Evolutionary conservation across 2,797 vertebrate species (phyloP).

Genomic region (Semotilus atromaculatus): DNA sequence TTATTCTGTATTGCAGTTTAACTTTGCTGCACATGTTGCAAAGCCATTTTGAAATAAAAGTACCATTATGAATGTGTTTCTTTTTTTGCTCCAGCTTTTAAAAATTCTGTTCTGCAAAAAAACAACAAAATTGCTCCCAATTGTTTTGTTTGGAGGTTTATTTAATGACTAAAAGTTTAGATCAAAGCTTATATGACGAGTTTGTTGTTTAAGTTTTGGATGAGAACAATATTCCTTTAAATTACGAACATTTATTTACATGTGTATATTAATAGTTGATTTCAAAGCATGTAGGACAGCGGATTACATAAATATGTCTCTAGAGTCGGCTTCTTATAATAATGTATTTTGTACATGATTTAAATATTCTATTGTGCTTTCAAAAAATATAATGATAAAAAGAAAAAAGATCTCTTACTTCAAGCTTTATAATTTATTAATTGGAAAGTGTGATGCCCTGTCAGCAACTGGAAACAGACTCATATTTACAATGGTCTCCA

Average conservation of each 20-base stretch:
- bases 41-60: slow-evolving; percentile 11
- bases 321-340: slow-evolving; percentile 35
- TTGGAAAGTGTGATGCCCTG: background rate
- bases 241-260: slow-evolving; percentile 65
- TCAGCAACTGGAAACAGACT: background rate
- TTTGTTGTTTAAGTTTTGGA: slow-evolving; percentile 67
- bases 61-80: slow-evolving; percentile 19
- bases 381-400: slow-evolving; percentile 7
- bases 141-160: slow-evolving; percentile 59
- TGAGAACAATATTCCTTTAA: slow-evolving; percentile 62
- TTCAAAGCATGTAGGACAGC: slow-evolving; percentile 71
- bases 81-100: slow-evolving; percentile 69
- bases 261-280: slow-evolving; percentile 63
- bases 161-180: slow-evolving; percentile 57
- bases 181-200: slow-evolving; percentile 74
- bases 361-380: slow-evolving; percentile 36
- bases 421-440: background rate
- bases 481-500: background rate
- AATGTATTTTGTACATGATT: slow-evolving; percentile 16
- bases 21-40: slow-evolving; percentile 31
- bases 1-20: slow-evolving; percentile 37
- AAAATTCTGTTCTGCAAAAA: slow-evolving; percentile 68
- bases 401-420: background rate
- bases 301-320: slow-evolving; percentile 65
- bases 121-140: slow-evolving; percentile 68